These are phyloP conservation scores for Lasioglossum marginatum DNA, from an alignment of 2,888 invertebrate genomes.

Conservation along the genomic window DNA sequence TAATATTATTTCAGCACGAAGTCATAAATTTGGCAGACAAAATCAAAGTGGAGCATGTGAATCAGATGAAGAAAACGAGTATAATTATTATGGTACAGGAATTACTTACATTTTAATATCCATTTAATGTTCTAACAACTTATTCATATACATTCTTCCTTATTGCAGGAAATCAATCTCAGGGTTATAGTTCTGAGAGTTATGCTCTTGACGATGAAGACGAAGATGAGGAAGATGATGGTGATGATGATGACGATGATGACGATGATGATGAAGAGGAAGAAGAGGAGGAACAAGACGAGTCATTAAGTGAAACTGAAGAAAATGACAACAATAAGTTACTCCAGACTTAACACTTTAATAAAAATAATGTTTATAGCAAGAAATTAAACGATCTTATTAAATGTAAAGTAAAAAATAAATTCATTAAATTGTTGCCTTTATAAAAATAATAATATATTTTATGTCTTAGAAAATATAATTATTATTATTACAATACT, in stretches of 20 bases:
- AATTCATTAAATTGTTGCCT: conserved; percentile 38
- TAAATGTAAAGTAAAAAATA: conserved; percentile 36
- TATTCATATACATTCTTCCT: background rate
- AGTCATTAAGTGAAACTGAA: conserved; percentile 55
- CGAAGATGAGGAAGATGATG: conserved; percentile 85
- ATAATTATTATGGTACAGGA: conserved; percentile 84
- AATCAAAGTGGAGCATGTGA: conserved; percentile 87
- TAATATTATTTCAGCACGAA: conserved; percentile 87
- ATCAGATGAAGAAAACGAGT: conserved; percentile 88
- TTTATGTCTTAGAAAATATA: background rate
- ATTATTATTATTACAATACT: background rate
- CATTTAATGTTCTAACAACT: background rate
- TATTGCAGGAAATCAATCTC: conserved; percentile 72
- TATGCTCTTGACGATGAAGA: conserved; percentile 78
- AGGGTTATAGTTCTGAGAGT: conserved; percentile 58
- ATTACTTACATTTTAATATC: conserved; percentile 10
- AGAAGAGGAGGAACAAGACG: conserved; percentile 58
- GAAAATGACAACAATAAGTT: conserved; percentile 38
- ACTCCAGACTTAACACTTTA: conserved; percentile 28
- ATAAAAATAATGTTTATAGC: conserved; percentile 37
- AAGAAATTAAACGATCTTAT: conserved; percentile 18
- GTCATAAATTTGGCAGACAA: conserved; percentile 95
- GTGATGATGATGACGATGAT: conserved; percentile 85
- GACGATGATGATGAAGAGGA: conserved; percentile 84
- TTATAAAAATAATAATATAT: conserved; percentile 13